Conservation (phyloP, 1,140 invertebrate genomes). For the Berghia stephanieae region DNA sequence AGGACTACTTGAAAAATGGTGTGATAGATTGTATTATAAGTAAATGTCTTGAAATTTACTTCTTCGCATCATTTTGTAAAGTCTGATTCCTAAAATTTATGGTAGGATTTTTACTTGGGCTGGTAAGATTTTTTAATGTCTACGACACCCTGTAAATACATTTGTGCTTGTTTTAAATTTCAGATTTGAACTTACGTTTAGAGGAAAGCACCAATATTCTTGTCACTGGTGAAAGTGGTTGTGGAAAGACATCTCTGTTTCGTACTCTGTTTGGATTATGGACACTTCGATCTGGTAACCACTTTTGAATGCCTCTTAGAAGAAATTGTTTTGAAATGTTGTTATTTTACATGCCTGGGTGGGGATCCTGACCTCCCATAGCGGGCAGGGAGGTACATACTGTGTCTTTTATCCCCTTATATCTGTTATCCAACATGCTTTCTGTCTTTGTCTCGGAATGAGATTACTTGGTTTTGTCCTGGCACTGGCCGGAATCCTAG, state of each 20-base stretch:
- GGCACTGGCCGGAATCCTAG: no score
- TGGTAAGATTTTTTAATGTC: no score
- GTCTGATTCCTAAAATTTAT: background rate
- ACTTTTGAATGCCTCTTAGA: background rate
- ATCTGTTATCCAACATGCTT: background rate
- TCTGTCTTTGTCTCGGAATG: background rate
- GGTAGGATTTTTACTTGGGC: background rate
- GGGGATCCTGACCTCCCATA: background rate
- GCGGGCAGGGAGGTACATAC: background rate
- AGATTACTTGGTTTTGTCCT: background rate
- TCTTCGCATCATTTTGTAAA: background rate
- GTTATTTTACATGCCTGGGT: background rate
- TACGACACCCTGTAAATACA: background rate
- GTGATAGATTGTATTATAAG: no score
- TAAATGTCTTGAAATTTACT: background rate
- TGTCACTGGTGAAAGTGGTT: slow-evolving; percentile 72
- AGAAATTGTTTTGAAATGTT: no score
- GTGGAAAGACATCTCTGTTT: slow-evolving; percentile 74
- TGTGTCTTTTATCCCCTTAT: background rate
- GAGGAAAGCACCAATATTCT: slow-evolving; percentile 67
- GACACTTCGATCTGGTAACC: slow-evolving; percentile 60
- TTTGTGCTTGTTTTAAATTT: slow-evolving; percentile 33
- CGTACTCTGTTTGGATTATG: slow-evolving; percentile 72
- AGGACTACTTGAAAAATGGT: no score
- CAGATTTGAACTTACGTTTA: slow-evolving; percentile 69